Base-by-base conservation (phyloP, 2,888 invertebrate genomes). In the Eumerus sabulonum region DNA sequence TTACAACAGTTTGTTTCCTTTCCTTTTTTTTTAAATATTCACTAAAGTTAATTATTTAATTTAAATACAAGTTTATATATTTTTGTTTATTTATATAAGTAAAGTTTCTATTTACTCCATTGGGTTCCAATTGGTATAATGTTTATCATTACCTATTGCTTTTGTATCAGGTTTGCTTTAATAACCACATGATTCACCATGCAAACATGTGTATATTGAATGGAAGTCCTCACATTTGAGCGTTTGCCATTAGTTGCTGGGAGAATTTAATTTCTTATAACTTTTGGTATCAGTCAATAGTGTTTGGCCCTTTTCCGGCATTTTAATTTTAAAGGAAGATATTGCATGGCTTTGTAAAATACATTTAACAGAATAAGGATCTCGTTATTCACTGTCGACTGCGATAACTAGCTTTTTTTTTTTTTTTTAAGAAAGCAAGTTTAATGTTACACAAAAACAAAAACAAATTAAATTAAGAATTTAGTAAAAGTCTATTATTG, bases 221-320 rank as follows among this genome's bases (percentile, higher is more conserved):
- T 70, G 74, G 79, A 79, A 79, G 79, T 79, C 79, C 79, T 79
- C 74, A 79, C 50, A 35, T 74, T 79, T 79, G 79, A 74, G 79
- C 79, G 68, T 73, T 79, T 13, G 73, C 67, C 54, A 35, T 27
- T 13, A 5, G 17, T 45, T 51, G 36, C 9, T 40, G 40, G 9
- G 27, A 27, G 27, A 36, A 45, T 47, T 13, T n/a, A 36, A 45
- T 47, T 13, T n/a, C 19, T 13, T 51, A n/a, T 14, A 13, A 35
- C 14, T 48, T 67, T 76, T 54, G 70, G 64, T 56, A 53, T 76
- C 71, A 66, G 66, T 76, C 66, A 56, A 47, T 64, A 44, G 54
- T 63, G 64, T 56, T 40, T 12, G 36, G 45, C 50, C 42, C n/a
- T n/a, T n/a, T n/a, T n/a, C n/a, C n/a, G n/a, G n/a, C n/a, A n/a